Percentiles rank a stretch among this genome's conserved stretches.
These are phyloP conservation scores for Cheilosia grossa DNA, from an alignment of 2,888 invertebrate genomes.

Conservation along the genomic window DNA sequence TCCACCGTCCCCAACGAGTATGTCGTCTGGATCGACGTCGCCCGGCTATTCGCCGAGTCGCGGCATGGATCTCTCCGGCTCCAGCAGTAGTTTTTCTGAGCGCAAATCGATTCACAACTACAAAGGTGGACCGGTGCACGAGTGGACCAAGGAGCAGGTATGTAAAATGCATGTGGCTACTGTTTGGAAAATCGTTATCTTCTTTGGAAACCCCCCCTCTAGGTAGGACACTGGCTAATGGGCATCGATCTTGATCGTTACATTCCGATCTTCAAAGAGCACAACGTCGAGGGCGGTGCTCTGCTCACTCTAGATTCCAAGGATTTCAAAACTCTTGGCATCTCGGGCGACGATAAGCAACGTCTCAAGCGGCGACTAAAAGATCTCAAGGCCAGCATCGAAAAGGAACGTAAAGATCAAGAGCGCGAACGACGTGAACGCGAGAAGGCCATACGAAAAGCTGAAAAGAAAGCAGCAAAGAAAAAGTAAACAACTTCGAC, in stretches of 20 bases:
- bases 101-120: conserved; percentile 87
- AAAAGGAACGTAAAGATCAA: conserved; percentile 88
- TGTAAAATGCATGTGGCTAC: conserved; percentile 64
- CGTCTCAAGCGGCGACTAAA: conserved; percentile 93
- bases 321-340: conserved; percentile 94
- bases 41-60: conserved; percentile 84
- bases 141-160: conserved; percentile 92
- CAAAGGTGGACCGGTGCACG: conserved; percentile 88
- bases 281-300: conserved; percentile 93
- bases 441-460: conserved; percentile 93
- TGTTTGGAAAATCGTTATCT: background rate
- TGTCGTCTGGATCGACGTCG: conserved; percentile 86
- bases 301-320: conserved; percentile 94
- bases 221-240: conserved; percentile 97
- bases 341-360: conserved; percentile 91
- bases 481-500: conserved; percentile 83
- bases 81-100: conserved; percentile 86
- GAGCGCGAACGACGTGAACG: conserved; percentile 93
- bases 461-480: conserved; percentile 91
- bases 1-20: conserved; percentile 87
- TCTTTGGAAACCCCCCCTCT: conserved; percentile 35
- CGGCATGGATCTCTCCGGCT: conserved; percentile 84
- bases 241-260: conserved; percentile 93
- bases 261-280: conserved; percentile 93
- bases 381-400: conserved; percentile 90